These are phyloP conservation scores for Antrozous pallidus DNA, from an alignment of 2,797 vertebrate species.

Conservation along the genomic window DNA sequence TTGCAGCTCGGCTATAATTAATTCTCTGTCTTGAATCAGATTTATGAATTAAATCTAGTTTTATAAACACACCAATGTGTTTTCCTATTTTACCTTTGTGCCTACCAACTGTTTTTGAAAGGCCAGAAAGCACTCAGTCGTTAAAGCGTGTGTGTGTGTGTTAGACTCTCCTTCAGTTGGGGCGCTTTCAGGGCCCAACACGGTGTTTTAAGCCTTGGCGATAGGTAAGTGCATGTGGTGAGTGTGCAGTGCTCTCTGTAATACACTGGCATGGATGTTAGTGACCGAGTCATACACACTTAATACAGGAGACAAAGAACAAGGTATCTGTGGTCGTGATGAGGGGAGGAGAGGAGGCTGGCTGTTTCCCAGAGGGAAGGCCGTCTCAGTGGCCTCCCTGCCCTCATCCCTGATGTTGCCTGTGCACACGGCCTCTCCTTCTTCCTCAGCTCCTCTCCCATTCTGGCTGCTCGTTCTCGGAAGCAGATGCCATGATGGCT, in stretches of 20 bases:
- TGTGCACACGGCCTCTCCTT: not conserved
- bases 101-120: not conserved
- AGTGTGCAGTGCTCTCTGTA: not conserved
- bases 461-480: not conserved
- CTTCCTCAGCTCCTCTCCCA: not conserved
- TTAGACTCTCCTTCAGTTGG: not conserved
- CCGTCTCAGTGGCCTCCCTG: not conserved
- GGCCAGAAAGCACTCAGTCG: not conserved
- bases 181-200: not conserved
- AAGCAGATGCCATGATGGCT: not conserved
- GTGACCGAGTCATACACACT: not conserved
- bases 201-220: not conserved
- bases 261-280: not conserved
- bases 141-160: no score
- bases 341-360: not conserved
- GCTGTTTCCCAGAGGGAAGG: fast-evolving
- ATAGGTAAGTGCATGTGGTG: not conserved
- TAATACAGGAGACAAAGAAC: not conserved
- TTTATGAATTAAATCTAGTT: not conserved
- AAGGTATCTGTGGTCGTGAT: not conserved
- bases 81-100: not conserved
- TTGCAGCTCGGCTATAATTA: not conserved
- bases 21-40: not conserved
- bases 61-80: not conserved
- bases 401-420: no score